These are phyloP conservation scores for Coenobita brevimanus DNA, from an alignment of 1,140 invertebrate genomes.

Conservation along the genomic window DNA sequence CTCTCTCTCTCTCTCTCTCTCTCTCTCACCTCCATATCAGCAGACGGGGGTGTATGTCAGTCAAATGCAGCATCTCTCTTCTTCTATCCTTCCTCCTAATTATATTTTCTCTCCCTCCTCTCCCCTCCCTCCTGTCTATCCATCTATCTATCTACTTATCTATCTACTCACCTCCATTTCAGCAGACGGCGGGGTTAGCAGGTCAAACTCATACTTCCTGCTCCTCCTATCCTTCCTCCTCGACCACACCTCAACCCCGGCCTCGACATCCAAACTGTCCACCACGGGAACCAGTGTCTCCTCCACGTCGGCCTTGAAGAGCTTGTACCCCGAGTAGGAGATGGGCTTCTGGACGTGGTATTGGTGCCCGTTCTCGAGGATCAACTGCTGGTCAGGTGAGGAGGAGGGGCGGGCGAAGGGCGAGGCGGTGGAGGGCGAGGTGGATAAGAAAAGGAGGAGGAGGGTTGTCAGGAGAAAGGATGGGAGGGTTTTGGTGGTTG, in stretches of 20 bases:
- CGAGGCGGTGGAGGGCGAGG: no score
- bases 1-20: background rate
- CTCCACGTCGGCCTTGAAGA: slow-evolving; percentile 33
- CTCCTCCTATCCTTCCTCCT: background rate
- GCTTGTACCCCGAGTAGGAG: slow-evolving; percentile 50
- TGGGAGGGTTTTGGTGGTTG: no score
- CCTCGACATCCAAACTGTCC: slow-evolving; percentile 9
- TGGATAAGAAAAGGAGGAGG: no score
- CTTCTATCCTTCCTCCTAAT: no score
- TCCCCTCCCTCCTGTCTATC: no score
- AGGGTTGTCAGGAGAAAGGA: no score
- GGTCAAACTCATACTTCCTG: slow-evolving; percentile 15
- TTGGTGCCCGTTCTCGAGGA: background rate
- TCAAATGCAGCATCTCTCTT: no score
- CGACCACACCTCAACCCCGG: slow-evolving; percentile 41
- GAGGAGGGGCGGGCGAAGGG: no score
- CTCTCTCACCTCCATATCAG: background rate
- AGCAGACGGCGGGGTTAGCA: slow-evolving; percentile 21
- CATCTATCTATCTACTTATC: no score
- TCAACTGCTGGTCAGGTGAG: background rate
- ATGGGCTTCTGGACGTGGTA: background rate
- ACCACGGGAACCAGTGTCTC: slow-evolving; percentile 24
- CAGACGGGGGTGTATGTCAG: background rate
- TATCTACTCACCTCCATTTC: slow-evolving; percentile 40
- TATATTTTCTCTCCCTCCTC: no score